Conservation (phyloP, 2,888 invertebrate species). For the Stenichneumon culpator region DNA sequence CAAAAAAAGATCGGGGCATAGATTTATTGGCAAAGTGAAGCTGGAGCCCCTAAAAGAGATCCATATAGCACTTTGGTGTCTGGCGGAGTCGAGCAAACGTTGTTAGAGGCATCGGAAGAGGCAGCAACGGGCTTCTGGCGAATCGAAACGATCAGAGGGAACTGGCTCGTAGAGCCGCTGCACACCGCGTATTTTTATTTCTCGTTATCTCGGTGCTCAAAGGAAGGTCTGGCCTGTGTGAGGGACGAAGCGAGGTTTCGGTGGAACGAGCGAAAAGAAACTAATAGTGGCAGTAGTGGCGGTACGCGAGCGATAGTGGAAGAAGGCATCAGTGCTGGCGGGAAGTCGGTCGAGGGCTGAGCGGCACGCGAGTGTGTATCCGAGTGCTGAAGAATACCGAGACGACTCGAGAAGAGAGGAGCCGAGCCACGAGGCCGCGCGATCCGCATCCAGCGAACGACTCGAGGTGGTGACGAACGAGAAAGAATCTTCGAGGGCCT, state of each 20-base stretch:
- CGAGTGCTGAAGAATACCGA: constrained; percentile 54
- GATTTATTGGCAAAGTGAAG: constrained; percentile 3
- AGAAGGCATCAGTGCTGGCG: constrained; percentile 50
- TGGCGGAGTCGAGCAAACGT: constrained; percentile 14
- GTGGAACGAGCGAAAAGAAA: constrained; percentile 39
- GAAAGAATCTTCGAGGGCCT: constrained; percentile 34
- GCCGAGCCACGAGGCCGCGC: constrained; percentile 48
- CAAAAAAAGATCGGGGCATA: not conserved
- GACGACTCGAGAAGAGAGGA: constrained; percentile 43
- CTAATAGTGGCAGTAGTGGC: constrained; percentile 13
- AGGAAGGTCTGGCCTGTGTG: constrained; percentile 21
- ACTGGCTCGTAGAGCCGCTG: constrained; percentile 63
- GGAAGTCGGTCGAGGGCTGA: constrained; percentile 58
- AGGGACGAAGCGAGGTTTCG: constrained; percentile 38
- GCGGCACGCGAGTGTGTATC: constrained; percentile 52
- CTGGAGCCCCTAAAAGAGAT: not conserved
- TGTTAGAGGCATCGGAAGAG: constrained; percentile 19
- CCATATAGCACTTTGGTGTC: constrained; percentile 47
- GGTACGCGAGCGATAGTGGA: constrained; percentile 2
- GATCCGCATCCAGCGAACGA: constrained; percentile 35
- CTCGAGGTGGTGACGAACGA: constrained; percentile 20
- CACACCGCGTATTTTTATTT: constrained; percentile 69
- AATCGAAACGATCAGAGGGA: constrained; percentile 43
- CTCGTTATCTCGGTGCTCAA: constrained; percentile 67
- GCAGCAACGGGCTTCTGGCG: constrained; percentile 28